Conservation (phyloP, 2,888 invertebrate species). For the Eulithis prunata region DNA sequence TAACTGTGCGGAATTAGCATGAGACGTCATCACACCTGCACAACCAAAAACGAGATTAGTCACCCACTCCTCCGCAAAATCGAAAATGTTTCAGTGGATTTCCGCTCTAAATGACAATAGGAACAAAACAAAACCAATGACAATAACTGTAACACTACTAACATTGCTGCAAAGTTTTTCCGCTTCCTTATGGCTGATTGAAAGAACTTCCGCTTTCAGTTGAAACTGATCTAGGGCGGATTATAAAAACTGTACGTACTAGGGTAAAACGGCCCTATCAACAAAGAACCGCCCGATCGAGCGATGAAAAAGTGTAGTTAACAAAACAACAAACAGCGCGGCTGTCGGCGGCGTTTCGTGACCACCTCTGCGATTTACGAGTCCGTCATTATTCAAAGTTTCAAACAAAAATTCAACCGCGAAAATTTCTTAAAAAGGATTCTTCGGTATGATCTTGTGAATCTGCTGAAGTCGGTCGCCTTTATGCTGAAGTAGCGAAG, state of each 20-base stretch:
- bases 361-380: conserved; percentile 74
- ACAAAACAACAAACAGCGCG: conserved; percentile 70
- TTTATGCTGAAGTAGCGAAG: conserved; percentile 81
- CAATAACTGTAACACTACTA: conserved; percentile 33
- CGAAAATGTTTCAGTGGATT: conserved; percentile 21
- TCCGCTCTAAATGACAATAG: conserved; percentile 25
- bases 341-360: conserved; percentile 66
- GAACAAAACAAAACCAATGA: conserved; percentile 37
- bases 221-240: conserved; percentile 41
- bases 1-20: conserved; percentile 56
- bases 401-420: conserved; percentile 63
- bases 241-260: conserved; percentile 44
- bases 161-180: conserved; percentile 38
- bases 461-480: conserved; percentile 79
- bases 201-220: conserved; percentile 47
- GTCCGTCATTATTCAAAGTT: conserved; percentile 77
- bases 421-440: conserved; percentile 70
- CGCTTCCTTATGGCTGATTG: conserved; percentile 47
- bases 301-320: conserved; percentile 72
- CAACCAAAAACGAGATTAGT: conserved; percentile 28
- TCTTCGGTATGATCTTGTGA: conserved; percentile 76
- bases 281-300: conserved; percentile 58
- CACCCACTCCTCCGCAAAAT: conserved; percentile 19
- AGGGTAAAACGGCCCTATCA: conserved; percentile 62
- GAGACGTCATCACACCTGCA: conserved; percentile 26